These are phyloP conservation scores for Hoplodrina ambigua DNA, from an alignment of 2,888 invertebrate species.

Conservation along the genomic window DNA sequence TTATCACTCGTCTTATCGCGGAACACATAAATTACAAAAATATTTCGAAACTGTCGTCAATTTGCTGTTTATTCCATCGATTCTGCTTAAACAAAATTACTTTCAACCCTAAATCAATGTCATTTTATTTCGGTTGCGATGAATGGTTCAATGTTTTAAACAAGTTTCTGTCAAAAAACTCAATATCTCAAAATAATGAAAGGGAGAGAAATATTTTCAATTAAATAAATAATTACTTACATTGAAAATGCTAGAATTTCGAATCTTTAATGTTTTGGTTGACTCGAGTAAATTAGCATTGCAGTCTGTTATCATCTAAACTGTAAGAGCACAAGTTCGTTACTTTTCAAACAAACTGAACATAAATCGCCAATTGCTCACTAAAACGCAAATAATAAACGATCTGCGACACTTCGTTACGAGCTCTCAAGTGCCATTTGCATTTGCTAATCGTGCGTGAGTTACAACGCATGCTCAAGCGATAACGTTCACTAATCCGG, in stretches of 20 bases:
- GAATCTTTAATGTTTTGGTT: no score
- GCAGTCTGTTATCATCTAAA: not conserved
- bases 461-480: slow-evolving; percentile 44
- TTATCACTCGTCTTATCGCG: slow-evolving; percentile 44
- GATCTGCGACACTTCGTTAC: slow-evolving; percentile 32
- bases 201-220: not conserved
- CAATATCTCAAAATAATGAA: no score
- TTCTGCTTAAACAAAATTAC: slow-evolving; percentile 4
- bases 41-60: slow-evolving; percentile 28
- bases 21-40: slow-evolving; percentile 46
- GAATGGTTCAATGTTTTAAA: not conserved
- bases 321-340: slow-evolving; percentile 1
- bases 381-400: slow-evolving; percentile 26
- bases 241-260: no score
- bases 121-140: slow-evolving; percentile 6
- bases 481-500: slow-evolving; percentile 53
- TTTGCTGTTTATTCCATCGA: slow-evolving; percentile 16
- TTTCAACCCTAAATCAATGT: slow-evolving; percentile 35
- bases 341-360: slow-evolving; percentile 18
- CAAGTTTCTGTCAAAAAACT: not conserved
- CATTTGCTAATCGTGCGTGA: slow-evolving; percentile 55
- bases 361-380: slow-evolving; percentile 22
- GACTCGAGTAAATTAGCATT: slow-evolving; percentile 14
- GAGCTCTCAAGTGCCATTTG: slow-evolving; percentile 37
- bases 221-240: no score